Evolutionary conservation across 2,888 invertebrate species (phyloP).

Genomic region (Drosophila cognata): DNA sequence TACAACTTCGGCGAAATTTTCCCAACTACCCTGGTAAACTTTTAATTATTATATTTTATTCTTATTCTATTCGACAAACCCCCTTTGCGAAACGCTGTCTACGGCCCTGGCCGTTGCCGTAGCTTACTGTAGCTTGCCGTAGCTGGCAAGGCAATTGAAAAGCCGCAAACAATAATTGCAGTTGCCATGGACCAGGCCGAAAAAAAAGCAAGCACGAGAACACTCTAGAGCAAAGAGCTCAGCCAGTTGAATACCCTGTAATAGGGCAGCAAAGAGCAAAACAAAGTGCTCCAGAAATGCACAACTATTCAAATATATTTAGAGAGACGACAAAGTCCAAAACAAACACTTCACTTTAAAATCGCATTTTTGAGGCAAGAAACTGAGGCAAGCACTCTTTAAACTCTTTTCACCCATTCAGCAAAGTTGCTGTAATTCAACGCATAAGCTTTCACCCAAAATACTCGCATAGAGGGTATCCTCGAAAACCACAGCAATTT

Average conservation of each 20-base stretch:
- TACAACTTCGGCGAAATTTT: background rate
- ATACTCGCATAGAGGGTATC: conserved; percentile 27
- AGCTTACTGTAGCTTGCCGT: conserved; percentile 5
- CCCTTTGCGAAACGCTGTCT: background rate
- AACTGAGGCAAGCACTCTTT: background rate
- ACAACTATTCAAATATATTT: background rate
- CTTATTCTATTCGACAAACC: background rate
- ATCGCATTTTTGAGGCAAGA: background rate
- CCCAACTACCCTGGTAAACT: background rate
- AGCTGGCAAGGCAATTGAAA: conserved; percentile 71
- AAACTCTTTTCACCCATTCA: background rate
- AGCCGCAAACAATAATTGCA: conserved; percentile 79
- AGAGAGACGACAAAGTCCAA: background rate
- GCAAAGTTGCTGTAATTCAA: background rate
- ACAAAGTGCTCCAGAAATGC: background rate
- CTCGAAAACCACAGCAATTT: conserved; percentile 65
- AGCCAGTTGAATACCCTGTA: conserved; percentile 30
- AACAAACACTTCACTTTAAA: background rate
- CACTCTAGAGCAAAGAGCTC: background rate
- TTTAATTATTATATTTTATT: background rate
- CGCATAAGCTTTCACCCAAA: background rate
- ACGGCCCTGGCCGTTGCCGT: background rate
- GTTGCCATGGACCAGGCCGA: conserved; percentile 57
- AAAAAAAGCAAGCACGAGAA: conserved; percentile 16
- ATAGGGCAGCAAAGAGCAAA: background rate